Evolutionary conservation across 2,888 invertebrate genomes (phyloP).

Genomic region (Steinernema scapterisci): DNA sequence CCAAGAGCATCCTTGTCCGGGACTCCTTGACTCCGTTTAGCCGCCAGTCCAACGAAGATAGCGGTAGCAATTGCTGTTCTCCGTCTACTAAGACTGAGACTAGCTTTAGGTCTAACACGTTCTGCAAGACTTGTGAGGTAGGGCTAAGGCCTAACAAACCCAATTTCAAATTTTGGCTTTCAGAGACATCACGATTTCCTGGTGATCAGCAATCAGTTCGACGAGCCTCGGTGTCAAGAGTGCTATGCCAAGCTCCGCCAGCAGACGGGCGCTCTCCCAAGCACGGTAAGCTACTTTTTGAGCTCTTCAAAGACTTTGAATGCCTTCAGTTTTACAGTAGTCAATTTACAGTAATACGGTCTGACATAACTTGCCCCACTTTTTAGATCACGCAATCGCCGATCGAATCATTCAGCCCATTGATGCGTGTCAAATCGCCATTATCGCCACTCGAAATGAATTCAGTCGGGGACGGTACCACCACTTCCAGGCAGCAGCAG

Average conservation of each 20-base stretch:
- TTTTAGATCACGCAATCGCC: constrained; percentile 37
- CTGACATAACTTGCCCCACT: background rate
- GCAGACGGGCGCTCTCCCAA: constrained; percentile 44
- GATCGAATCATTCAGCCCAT: constrained; percentile 27
- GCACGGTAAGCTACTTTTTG: constrained; percentile 44
- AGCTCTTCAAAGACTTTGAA: no score
- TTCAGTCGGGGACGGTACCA: background rate
- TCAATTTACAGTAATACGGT: background rate
- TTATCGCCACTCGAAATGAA: constrained; percentile 25
- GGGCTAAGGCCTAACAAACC: background rate
- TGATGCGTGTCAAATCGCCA: background rate
- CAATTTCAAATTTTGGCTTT: constrained; percentile 1
- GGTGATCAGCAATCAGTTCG: constrained; percentile 51
- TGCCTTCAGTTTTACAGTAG: no score
- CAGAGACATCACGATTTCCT: constrained; percentile 49
- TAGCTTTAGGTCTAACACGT: constrained; percentile 19
- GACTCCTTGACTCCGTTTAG: constrained; percentile 53
- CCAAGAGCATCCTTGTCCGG: constrained; percentile 43
- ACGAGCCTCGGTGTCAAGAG: constrained; percentile 55
- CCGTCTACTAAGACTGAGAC: constrained; percentile 9
- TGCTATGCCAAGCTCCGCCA: constrained; percentile 49
- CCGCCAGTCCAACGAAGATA: constrained; percentile 39
- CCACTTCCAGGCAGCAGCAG: background rate
- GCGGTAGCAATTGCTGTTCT: background rate
- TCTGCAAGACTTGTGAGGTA: constrained; percentile 37